These are phyloP conservation scores for Syngnathus typhle DNA, from an alignment of 2,113 vertebrate genomes.

Conservation along the genomic window DNA sequence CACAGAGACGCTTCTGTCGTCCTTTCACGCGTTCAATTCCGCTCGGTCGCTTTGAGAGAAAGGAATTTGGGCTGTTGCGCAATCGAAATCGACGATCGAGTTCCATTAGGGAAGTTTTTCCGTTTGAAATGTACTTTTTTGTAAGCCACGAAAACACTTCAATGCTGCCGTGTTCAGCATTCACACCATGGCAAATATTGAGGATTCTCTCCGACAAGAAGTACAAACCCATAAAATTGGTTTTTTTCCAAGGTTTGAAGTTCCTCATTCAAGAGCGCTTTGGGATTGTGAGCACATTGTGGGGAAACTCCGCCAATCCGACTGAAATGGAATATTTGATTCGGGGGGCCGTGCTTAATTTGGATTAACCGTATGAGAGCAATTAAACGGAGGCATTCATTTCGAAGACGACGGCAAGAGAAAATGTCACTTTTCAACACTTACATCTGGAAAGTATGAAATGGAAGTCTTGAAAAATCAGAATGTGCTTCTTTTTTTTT, in stretches of 20 bases:
- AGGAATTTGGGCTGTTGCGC: slow-evolving; percentile 44
- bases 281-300: slow-evolving; percentile 46
- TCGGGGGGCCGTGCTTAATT: slow-evolving; percentile 66
- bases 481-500: slow-evolving; percentile 11
- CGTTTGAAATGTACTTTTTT: slow-evolving; percentile 53
- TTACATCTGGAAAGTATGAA: slow-evolving; percentile 69
- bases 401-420: slow-evolving; percentile 50
- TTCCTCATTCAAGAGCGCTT: slow-evolving; percentile 56
- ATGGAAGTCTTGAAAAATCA: slow-evolving; percentile 43
- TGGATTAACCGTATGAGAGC: slow-evolving; percentile 70
- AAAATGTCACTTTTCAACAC: slow-evolving; percentile 64
- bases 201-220: slow-evolving; percentile 60
- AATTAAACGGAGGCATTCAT: slow-evolving; percentile 65
- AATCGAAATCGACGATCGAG: slow-evolving; percentile 53
- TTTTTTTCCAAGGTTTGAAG: slow-evolving; percentile 46
- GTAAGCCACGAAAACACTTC: slow-evolving; percentile 58
- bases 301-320: slow-evolving; percentile 57
- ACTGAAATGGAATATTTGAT: slow-evolving; percentile 68
- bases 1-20: slow-evolving; percentile 56
- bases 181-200: slow-evolving; percentile 48
- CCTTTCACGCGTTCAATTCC: slow-evolving; percentile 55
- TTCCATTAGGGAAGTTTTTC: slow-evolving; percentile 64
- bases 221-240: slow-evolving; percentile 35
- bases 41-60: slow-evolving; percentile 47
- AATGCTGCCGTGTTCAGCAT: slow-evolving; percentile 47